Evolutionary conservation across 2,113 vertebrate genomes (phyloP), one percentile per base, ranked within the genome.

Genomic region (Pseudorhombus dupliciocellatus): DNA sequence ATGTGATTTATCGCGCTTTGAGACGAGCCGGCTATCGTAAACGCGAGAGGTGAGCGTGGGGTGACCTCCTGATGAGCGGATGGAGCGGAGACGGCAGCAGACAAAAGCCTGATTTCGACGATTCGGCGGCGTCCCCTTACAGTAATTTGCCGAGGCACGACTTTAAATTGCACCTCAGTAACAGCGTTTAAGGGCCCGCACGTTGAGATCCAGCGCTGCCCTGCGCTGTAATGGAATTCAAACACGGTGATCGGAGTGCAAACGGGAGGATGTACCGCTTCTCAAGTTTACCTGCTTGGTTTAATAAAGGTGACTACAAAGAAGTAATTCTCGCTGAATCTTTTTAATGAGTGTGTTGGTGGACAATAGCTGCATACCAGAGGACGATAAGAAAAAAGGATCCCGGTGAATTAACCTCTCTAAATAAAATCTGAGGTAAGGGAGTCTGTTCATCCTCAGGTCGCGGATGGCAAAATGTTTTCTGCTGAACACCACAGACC

Each of bases 1-100:
- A 80, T 75, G 71, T 84, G 73, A 89, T 89, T 92, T 81, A 90
- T 54, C 34, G 66, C 26, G 1, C 69, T 86, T 84, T 87, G 55
- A 79, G 88, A 82, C 80, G 77, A 68, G 57, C 10, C 53, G 34
- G 28, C 66, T 15, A 50, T 87, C 60, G 57, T 92, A 83, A 90
- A 92, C 26, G 65, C 21, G 57, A 57, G 40, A 44, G 70, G 77
- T 71, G 79, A 66, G 72, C 70, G 81, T 59, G 77, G 66, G n/a
- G 77, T 61, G 62, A 82, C 66, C 79, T 84, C 66, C 51, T 46
- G 66, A 84, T 68, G 72, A 85, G 70, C 28, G 14, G 46, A 65
- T 1, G 37, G 28, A 81, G 53, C 1, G 10, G 50, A 1, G 60
- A 54, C 31, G 14, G 48, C 22, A 4, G 34, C 52, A 74, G 85